Conservation (phyloP, 2,113 vertebrate species). For the Ranitomeya variabilis region DNA sequence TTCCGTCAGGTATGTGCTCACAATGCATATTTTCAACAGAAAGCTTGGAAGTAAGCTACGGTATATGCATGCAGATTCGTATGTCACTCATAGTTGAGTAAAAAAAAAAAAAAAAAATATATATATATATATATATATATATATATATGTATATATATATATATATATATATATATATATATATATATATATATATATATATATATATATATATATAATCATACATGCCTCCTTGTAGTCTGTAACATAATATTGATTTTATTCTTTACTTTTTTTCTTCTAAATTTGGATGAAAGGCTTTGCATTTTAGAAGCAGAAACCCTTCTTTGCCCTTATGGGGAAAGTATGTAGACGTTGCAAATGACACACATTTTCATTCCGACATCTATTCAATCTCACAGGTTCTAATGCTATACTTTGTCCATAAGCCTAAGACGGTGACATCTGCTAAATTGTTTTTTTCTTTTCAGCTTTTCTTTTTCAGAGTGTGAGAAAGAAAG, state of each 20-base stretch:
- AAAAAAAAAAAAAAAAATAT: too few species aligned
- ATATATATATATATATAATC: too few species aligned
- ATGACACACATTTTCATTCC: conserved; percentile 29
- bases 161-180: too few species aligned
- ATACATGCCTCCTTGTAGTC: too few species aligned
- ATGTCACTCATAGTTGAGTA: too few species aligned
- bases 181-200: too few species aligned
- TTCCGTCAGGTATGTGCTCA: neutral
- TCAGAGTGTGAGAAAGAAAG: conserved; percentile 39
- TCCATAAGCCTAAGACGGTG: conserved; percentile 31
- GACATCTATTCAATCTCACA: conserved; percentile 42
- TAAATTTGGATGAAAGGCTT: neutral
- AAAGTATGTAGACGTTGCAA: conserved; percentile 21
- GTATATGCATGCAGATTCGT: too few species aligned
- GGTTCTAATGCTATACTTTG: conserved; percentile 47
- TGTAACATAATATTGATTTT: neutral
- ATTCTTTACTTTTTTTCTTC: neutral
- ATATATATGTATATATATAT: too few species aligned
- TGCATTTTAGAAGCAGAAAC: neutral
- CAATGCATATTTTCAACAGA: neutral
- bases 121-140: too few species aligned
- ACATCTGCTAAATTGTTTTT: conserved; percentile 52
- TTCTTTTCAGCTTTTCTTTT: conserved; percentile 51
- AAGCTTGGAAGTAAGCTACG: too few species aligned
- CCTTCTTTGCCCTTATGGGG: neutral